These are phyloP conservation scores for Tiliqua scincoides DNA, from an alignment of 2,113 vertebrate genomes.

Conservation along the genomic window DNA sequence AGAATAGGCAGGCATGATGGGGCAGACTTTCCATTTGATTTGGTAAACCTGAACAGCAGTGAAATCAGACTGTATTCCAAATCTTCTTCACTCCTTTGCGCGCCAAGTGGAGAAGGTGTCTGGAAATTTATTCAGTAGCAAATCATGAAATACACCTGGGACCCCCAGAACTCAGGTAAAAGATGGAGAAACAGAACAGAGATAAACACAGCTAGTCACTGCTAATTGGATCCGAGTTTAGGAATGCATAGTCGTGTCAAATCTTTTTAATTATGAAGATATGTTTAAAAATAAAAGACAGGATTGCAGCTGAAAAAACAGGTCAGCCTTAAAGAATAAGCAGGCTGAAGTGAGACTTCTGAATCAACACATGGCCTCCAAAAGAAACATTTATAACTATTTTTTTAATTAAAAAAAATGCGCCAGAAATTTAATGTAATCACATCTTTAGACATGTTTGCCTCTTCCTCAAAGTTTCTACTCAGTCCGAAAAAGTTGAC, in stretches of 20 bases:
- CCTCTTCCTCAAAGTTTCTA: not conserved
- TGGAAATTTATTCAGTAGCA: slow-evolving; percentile 51
- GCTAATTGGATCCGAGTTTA: slow-evolving; percentile 38
- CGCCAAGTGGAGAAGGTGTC: slow-evolving; percentile 35
- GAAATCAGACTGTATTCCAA: not conserved
- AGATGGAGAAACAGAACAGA: slow-evolving; percentile 32
- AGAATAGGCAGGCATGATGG: not conserved
- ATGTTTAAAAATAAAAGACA: slow-evolving; percentile 54
- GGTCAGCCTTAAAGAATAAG: slow-evolving; percentile 36
- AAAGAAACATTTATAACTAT: slow-evolving; percentile 54
- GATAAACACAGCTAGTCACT: slow-evolving; percentile 23
- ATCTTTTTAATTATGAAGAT: slow-evolving; percentile 48
- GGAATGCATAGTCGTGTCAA: slow-evolving; percentile 49
- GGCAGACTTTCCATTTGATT: not conserved
- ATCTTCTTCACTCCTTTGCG: slow-evolving; percentile 12
- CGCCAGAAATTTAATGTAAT: slow-evolving; percentile 23
- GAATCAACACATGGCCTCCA: slow-evolving; percentile 12
- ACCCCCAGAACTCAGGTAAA: slow-evolving; percentile 11
- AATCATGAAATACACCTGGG: slow-evolving; percentile 44
- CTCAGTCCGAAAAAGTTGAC: not conserved
- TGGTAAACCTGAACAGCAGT: slow-evolving; percentile 13
- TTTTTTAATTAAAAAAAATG: slow-evolving; percentile 21
- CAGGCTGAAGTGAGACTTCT: slow-evolving; percentile 25
- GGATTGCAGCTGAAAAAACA: slow-evolving; percentile 60
- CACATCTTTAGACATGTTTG: not conserved